Evolutionary conservation across 1,140 invertebrate species (phyloP), one percentile per base, ranked within the genome.

Genomic region (Phthorimaea operculella): DNA sequence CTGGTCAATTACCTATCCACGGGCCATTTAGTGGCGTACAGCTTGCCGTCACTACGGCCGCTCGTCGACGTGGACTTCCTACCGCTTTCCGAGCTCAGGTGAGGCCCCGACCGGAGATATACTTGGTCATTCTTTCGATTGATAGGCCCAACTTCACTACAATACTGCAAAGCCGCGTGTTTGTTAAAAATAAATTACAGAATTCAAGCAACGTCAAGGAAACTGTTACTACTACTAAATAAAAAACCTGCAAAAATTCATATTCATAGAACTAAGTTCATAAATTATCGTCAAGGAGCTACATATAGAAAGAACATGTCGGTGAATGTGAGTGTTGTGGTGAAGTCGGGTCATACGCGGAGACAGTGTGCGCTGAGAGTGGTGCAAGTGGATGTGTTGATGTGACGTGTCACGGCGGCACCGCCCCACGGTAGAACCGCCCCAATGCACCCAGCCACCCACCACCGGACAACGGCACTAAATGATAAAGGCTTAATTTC

Each of bases 41-140:
- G 94, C 88, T 87, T 99, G 76, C 97, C 97, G 50, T 97, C 95
- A 81, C 88, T 99, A 67, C 92, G 94, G 85, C 92, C 92, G 59
- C 88, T 99, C 49, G 90, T 97, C 68, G 94, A 98, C 86, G 91
- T 96, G 51, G 95, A 98, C 86, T 98, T 98, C 88, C 88, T 98
- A 69, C 96, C 96, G 60, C 89, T 97, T 58, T 91, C 93, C 57
- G 96, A 98, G 84, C 90, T 98, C 85, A 96, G 96, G 96, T 98
- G 89, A 68, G 59, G 15, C 39, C n/a, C 21, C 2, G 34, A 10
- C 53, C 36, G 3, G 36, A 39, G 2, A 4, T 28, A 28, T 6
- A 28, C 6, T 28, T 28, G 21, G 21, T 28, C 21, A 28, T 28
- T 4, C 21, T 28, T 28, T 4, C 21, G 6, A 28, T 28, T 28